Conservation (phyloP, 2,797 vertebrate species). For the Danio kyathit region DNA sequence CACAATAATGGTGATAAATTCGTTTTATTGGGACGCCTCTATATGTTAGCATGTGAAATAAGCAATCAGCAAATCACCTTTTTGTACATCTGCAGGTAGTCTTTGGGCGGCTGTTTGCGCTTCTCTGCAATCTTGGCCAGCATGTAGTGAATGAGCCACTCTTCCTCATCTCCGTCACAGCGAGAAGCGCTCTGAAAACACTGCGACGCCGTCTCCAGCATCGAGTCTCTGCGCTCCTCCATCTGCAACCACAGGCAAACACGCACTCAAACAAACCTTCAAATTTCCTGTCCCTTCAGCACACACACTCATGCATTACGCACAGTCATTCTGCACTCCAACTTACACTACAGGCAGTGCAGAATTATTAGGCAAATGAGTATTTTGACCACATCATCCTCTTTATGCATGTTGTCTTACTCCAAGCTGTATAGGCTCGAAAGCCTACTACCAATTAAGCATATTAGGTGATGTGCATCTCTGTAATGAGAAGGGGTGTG, state of each 20-base stretch:
- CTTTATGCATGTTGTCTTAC: too few relatives aligned
- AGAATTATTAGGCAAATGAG: too few relatives aligned
- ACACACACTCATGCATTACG: not conserved
- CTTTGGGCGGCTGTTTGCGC: conserved; percentile 83
- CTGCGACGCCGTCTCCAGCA: conserved; percentile 91
- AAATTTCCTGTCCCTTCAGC: not conserved
- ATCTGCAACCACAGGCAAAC: conserved; percentile 80
- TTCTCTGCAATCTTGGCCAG: conserved; percentile 97
- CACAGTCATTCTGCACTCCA: too few relatives aligned
- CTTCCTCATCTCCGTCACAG: conserved; percentile 95
- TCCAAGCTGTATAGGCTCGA: too few relatives aligned
- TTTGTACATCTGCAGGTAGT: conserved; percentile 92
- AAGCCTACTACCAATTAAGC: too few relatives aligned
- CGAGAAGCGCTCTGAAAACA: conserved; percentile 91
- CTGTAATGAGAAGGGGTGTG: too few relatives aligned
- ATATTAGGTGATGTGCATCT: too few relatives aligned
- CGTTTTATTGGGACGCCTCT: too few relatives aligned
- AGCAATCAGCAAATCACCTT: conserved; percentile 73
- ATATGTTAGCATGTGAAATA: too few relatives aligned
- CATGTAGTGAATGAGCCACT: conserved; percentile 99
- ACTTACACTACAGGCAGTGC: too few relatives aligned
- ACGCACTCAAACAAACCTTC: conserved; percentile 13
- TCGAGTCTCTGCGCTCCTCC: conserved; percentile 90
- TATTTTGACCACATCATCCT: too few relatives aligned
- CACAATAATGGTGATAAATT: too few relatives aligned